Conservation (phyloP, 2,797 vertebrate species). For the Meriones psammophilus region DNA sequence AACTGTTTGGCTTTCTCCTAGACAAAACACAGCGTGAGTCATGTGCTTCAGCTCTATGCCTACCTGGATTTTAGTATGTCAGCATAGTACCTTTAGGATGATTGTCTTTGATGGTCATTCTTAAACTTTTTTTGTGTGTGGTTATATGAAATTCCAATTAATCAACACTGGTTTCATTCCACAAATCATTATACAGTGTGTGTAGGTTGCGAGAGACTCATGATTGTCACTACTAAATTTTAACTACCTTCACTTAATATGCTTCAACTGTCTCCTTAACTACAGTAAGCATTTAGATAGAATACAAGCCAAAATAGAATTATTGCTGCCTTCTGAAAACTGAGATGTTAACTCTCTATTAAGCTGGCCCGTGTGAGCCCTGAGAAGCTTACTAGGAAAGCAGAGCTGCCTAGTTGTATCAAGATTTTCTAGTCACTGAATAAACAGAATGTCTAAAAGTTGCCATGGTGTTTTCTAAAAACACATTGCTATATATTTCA, state of each 20-base stretch:
- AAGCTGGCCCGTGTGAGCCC: slow-evolving; percentile 19
- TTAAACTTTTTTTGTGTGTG: slow-evolving; percentile 74
- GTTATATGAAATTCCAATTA: slow-evolving; percentile 79
- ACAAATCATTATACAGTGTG: slow-evolving; percentile 73
- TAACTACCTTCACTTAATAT: slow-evolving; percentile 82
- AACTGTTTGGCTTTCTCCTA: slow-evolving; percentile 59
- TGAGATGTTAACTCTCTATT: slow-evolving; percentile 51
- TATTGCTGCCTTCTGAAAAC: slow-evolving; percentile 73
- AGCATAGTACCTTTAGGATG: slow-evolving; percentile 77
- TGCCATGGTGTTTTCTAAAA: slow-evolving; percentile 79
- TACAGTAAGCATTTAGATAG: slow-evolving; percentile 82
- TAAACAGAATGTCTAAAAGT: slow-evolving; percentile 63
- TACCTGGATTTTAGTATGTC: slow-evolving; percentile 84
- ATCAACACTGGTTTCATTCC: slow-evolving; percentile 82
- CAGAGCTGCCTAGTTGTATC: slow-evolving; percentile 61
- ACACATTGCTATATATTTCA: slow-evolving; percentile 80
- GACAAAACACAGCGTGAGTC: slow-evolving; percentile 72
- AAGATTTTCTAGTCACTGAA: slow-evolving; percentile 68
- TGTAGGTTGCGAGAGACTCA: slow-evolving; percentile 79
- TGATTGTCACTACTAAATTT: slow-evolving; percentile 79
- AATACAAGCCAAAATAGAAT: slow-evolving; percentile 83
- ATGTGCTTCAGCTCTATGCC: slow-evolving; percentile 70
- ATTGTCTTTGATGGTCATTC: slow-evolving; percentile 73
- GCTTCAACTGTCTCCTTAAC: slow-evolving; percentile 88
- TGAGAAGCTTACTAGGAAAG: not conserved